Evolutionary conservation across 2,888 invertebrate genomes (phyloP), one percentile per base, ranked within the genome.

Genomic region (Pecten maximus): DNA sequence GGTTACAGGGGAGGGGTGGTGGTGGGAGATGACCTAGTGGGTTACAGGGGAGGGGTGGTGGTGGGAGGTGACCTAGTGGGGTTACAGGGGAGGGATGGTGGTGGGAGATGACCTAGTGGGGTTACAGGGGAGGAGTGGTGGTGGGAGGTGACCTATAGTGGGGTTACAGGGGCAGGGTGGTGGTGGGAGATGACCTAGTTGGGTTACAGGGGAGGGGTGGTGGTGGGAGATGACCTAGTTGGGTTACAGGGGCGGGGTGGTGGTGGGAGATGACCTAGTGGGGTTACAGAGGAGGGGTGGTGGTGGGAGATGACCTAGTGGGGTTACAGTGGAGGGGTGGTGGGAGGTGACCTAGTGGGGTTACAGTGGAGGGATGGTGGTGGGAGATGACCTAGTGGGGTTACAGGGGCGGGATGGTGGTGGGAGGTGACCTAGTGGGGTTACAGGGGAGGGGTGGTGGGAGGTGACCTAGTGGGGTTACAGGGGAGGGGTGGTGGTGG

Each of bases 171-270:
- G 54, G 6, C 19, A 3, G 54, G 54, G 54, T 23, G 54, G 12
- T 44, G 44, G 4, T 44, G 44, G 12, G 44, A 12, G 4, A 44
- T 44, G 44, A 44, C 44, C 4, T 44, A n/a, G n/a, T n/a, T n/a
- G n/a, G n/a, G n/a, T n/a, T n/a, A n/a, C n/a, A n/a, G n/a, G n/a
- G n/a, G n/a, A n/a, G n/a, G n/a, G 44, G 44, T 8, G 44, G 12
- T 44, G 44, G 12, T 44, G 44, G 12, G 44, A 44, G 44, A 44
- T 12, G 54, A 93, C 94, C 97, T 96, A 98, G 44, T 44, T 44
- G 44, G 12, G 44, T 44, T 44, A 8, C 8, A 12, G 44, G 4
- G 44, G 4, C 8, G 12, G 44, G n/a, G n/a, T n/a, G 12, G 44
- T 44, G 44, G 44, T 44, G 12, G 4, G 44, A 44, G 4, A 12